A percentile compares a stretch with the other conserved stretches of the same genome.
phyloP scores from a whole-genome alignment of 2,888 invertebrate species.

The Blomia tropicalis region DNA sequence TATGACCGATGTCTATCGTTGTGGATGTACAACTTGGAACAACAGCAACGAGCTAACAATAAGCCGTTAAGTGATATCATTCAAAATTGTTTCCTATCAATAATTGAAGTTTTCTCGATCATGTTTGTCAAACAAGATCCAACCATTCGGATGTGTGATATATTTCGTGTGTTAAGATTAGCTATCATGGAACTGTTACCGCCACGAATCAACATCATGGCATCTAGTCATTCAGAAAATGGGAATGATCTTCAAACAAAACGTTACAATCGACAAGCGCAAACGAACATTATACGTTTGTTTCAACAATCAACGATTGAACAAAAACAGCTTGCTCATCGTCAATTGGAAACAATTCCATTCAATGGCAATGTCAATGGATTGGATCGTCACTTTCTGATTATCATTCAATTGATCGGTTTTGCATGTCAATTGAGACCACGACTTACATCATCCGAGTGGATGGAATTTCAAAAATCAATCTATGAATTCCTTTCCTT shows the following conservation, averaged over 20 bases:
- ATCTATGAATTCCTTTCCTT: conserved; percentile 42
- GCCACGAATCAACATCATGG: too few relatives aligned
- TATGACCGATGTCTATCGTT: conserved; percentile 73
- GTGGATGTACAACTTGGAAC: conserved; percentile 91
- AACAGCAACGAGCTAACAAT: conserved; percentile 71
- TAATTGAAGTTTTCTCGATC: conserved; percentile 67
- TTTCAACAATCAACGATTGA: too few relatives aligned
- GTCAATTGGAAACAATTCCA: neutral
- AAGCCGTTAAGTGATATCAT: conserved; percentile 87
- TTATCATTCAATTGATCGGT: conserved; percentile 50
- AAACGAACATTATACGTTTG: too few relatives aligned
- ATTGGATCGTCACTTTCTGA: conserved; percentile 7
- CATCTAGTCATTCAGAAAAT: neutral
- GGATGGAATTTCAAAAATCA: conserved; percentile 33
- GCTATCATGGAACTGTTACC: conserved; percentile 47
- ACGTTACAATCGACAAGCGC: too few relatives aligned
- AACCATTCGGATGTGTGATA: conserved; percentile 61
- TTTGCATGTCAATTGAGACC: conserved; percentile 47
- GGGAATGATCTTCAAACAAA: neutral
- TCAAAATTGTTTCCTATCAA: conserved; percentile 78
- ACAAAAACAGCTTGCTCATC: neutral
- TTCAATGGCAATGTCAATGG: neutral
- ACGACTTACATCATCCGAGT: conserved; percentile 34
- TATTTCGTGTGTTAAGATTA: conserved; percentile 63
- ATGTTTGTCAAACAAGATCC: conserved; percentile 74